These are phyloP conservation scores for Pangasianodon gigas DNA, from an alignment of 2,113 vertebrate genomes.

Conservation along the genomic window DNA sequence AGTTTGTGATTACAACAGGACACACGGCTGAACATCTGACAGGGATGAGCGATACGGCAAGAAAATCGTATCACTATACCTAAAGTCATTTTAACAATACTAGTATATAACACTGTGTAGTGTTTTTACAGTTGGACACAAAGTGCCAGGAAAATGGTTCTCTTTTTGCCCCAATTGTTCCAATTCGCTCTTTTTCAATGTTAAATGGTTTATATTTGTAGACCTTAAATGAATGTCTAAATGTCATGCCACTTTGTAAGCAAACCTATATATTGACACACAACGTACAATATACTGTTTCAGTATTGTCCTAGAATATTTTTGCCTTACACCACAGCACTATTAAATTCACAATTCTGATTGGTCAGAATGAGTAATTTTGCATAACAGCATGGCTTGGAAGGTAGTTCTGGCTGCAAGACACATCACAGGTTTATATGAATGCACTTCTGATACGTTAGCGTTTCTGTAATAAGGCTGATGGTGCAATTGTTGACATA, in stretches of 20 bases:
- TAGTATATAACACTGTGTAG: not conserved
- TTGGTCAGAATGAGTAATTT: not conserved
- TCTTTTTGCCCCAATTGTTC: not conserved
- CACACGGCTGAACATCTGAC: not conserved
- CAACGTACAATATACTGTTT: not conserved
- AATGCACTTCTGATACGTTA: not conserved
- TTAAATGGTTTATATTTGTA: not conserved
- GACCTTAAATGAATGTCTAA: not conserved
- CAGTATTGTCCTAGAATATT: not conserved
- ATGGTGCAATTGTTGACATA: not conserved
- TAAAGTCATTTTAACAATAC: not conserved
- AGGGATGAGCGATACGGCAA: not conserved
- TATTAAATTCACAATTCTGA: not conserved
- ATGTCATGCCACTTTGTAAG: not conserved
- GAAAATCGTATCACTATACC: not conserved
- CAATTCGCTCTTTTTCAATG: not conserved
- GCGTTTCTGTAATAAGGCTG: not conserved
- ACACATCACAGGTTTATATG: not conserved
- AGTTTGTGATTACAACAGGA: slow-evolving; percentile 41
- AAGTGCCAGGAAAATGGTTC: not conserved
- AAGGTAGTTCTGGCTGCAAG: not conserved
- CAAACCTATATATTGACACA: not conserved
- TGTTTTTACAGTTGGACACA: not conserved
- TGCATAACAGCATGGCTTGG: not conserved
- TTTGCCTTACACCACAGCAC: not conserved